These are phyloP conservation scores for Hozukius guyotensis DNA, from an alignment of 2,797 vertebrate genomes.

Conservation along the genomic window DNA sequence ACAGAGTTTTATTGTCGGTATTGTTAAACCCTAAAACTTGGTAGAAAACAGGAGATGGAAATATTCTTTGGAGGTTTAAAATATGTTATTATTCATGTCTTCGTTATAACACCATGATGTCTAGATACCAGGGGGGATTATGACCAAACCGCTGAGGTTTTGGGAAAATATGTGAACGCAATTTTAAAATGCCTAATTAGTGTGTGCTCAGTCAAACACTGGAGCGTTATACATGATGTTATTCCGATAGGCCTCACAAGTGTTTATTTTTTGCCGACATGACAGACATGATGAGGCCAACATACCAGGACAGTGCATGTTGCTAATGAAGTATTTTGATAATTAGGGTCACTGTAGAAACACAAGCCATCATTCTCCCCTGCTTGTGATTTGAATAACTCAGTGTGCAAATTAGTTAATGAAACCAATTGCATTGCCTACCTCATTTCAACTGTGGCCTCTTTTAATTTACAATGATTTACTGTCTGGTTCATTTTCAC, in stretches of 20 bases:
- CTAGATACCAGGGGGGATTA: neutral
- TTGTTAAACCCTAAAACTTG: neutral
- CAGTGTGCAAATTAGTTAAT: constrained; percentile 82
- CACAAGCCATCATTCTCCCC: constrained; percentile 76
- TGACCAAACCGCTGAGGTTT: neutral
- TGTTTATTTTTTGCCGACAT: constrained; percentile 47
- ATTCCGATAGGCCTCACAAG: constrained; percentile 4
- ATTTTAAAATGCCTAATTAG: constrained; percentile 42
- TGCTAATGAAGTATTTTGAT: constrained; percentile 84
- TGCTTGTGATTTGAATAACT: constrained; percentile 88
- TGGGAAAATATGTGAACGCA: constrained; percentile 15
- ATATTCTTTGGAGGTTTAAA: neutral
- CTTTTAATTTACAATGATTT: constrained; percentile 76
- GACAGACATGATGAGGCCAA: constrained; percentile 50
- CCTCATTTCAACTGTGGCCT: constrained; percentile 75
- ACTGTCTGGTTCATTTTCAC: constrained; percentile 59
- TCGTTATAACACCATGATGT: neutral
- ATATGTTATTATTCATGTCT: neutral
- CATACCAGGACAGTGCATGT: constrained; percentile 65
- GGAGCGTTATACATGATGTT: constrained; percentile 9
- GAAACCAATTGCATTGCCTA: constrained; percentile 78
- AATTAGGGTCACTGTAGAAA: constrained; percentile 86
- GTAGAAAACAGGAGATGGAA: neutral
- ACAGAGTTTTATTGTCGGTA: neutral
- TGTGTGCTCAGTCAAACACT: constrained; percentile 31